Conservation (phyloP, 2,888 invertebrate genomes). For the Drosophila mercatorum region DNA sequence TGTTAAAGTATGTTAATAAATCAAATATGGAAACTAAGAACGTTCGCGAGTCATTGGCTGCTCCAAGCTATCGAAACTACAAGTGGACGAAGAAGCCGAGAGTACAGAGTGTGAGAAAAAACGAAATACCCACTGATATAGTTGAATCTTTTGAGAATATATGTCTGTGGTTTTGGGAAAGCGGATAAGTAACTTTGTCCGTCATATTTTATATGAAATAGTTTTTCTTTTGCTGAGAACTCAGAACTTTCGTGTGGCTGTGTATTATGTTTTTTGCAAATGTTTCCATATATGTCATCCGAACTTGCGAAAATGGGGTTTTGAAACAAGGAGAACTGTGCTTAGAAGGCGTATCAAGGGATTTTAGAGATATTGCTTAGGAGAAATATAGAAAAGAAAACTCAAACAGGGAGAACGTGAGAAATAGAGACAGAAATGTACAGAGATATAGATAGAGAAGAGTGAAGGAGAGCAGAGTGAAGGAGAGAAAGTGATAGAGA, state of each 20-base stretch:
- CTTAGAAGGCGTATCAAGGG: neutral
- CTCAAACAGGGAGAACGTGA: neutral
- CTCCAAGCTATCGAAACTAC: conserved; percentile 10
- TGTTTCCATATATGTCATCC: neutral
- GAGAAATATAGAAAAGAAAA: no score
- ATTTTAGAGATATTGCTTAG: neutral
- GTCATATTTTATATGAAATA: no score
- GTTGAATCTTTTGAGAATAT: neutral
- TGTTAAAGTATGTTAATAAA: conserved; percentile 54
- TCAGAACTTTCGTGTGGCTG: neutral
- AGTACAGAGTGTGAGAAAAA: neutral
- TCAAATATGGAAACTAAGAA: conserved; percentile 45
- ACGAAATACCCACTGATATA: neutral
- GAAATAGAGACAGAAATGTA: neutral
- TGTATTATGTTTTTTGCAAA: neutral
- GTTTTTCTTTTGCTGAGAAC: neutral
- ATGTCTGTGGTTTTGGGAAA: neutral
- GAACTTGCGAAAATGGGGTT: neutral
- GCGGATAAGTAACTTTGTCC: neutral
- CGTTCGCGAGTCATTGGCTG: conserved; percentile 35
- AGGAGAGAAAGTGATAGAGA: neutral
- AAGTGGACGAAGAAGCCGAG: neutral
- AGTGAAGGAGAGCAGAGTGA: neutral
- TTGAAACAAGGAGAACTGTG: neutral
- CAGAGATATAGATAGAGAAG: neutral